Base-by-base conservation (phyloP, 2,113 vertebrate genomes). In the Nothocercus nigrocapillus region DNA sequence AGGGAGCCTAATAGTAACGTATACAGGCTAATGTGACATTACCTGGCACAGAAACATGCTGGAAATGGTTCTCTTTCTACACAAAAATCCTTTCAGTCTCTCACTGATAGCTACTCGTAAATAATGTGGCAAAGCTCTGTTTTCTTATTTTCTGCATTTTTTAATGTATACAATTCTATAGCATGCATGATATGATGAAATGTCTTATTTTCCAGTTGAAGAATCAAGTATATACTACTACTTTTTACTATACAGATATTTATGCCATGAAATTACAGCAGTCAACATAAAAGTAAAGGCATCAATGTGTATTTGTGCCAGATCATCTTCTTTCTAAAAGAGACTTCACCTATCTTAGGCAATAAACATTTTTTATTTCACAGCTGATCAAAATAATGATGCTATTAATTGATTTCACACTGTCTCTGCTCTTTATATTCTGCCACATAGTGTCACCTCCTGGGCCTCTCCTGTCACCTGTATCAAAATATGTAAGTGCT, bases 1-100 rank as follows among this genome's bases (percentile, higher is more conserved):
- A 85, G 49, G 34, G 70, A 81, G 58, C 21, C 34, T 89, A 67
- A 72, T 89, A 94, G 93, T 87, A 81, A 95, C 36, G 78, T 88
- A 38, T 89, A 77, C 34, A 61, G 79, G 56, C 34, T 79, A 90
- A 95, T 40, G 66, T 85, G 78, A 75, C 38, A 68, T 75, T 73
- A 64, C 38, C 8, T 18, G 10, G 49, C n/a, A 75, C 11, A 73
- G 70, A 82, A 58, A 44, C 67, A 75, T 62, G 38, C 30, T 90
- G 61, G 59, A 86, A 49, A 18, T 64, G 5, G n/a, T 90, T 92
- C 5, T 21, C n/a, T 27, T 85, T 58, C 34, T 82, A 78, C 32
- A 58, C 22, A 49, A 62, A 89, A 83, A 73, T 7, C 5, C 59
- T 92, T 83, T 54, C 38, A 67, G 24, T 75, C 49, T 14, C 42